Conservation (phyloP, 2,797 vertebrate species). For the Sebastes trivittatus region DNA sequence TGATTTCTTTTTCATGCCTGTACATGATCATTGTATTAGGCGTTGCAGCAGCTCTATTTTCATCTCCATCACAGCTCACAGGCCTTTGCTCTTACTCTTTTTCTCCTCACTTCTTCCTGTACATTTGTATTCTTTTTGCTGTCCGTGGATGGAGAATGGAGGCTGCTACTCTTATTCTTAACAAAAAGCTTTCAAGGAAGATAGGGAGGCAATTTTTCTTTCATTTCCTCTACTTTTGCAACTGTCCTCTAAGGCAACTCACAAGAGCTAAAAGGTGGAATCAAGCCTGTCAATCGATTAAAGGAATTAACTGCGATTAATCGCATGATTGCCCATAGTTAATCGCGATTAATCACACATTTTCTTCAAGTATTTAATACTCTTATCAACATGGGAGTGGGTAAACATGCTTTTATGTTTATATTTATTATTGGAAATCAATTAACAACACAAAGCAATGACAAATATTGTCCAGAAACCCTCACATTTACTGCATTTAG, state of each 20-base stretch:
- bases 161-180: no score
- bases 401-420: no score
- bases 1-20: neutral
- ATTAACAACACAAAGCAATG: no score
- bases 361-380: no score
- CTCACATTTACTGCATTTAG: no score
- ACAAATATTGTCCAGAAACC: no score
- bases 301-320: no score
- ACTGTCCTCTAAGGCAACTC: neutral
- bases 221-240: neutral
- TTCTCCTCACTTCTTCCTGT: neutral
- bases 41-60: neutral
- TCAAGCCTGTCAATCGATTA: neutral
- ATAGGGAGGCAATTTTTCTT: neutral
- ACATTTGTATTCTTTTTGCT: neutral
- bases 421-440: no score
- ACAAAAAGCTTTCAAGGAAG: neutral
- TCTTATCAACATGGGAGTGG: no score
- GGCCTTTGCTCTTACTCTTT: neutral
- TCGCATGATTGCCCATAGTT: no score
- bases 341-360: no score
- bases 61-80: neutral
- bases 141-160: neutral
- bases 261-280: neutral
- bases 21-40: neutral